Evolutionary conservation across 2,888 invertebrate genomes (phyloP).

Genomic region (Trichacis sp.): DNA sequence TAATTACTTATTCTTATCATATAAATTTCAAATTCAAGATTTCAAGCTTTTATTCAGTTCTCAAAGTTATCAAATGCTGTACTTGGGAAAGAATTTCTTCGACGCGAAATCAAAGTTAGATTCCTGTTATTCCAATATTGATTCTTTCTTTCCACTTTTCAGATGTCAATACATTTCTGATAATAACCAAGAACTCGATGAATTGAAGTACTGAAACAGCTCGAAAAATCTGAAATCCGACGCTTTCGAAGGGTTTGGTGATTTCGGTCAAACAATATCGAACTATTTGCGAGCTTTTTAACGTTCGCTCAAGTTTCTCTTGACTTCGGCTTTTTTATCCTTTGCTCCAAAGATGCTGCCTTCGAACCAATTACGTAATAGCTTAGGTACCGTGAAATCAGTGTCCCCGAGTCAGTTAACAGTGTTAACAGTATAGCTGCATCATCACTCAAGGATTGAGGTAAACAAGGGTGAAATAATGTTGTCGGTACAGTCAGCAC

Average conservation of each 20-base stretch:
- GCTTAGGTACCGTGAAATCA: conserved; percentile 5
- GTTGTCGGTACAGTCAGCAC: conserved; percentile 19
- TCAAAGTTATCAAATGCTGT: too few species aligned
- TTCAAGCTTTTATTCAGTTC: too few species aligned
- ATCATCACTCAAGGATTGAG: conserved; percentile 14
- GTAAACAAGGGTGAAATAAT: conserved; percentile 23
- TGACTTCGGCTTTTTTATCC: neutral
- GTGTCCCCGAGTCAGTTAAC: conserved; percentile 17
- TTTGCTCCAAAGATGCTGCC: neutral
- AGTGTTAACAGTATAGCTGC: conserved; percentile 16
- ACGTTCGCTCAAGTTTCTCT: neutral
- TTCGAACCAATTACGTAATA: neutral
- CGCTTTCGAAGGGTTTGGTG: conserved; percentile 17
- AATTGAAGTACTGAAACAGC: conserved; percentile 19
- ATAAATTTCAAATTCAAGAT: too few species aligned
- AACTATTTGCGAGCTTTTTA: neutral
- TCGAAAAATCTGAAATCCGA: conserved; percentile 20
- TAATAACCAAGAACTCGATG: conserved; percentile 2
- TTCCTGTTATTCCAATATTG: too few species aligned
- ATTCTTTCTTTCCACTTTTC: too few species aligned
- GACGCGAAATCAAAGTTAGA: too few species aligned
- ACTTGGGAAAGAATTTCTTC: too few species aligned
- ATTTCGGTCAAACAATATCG: conserved; percentile 27
- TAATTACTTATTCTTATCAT: too few species aligned
- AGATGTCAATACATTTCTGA: too few species aligned